Base-by-base conservation (phyloP, 2,113 vertebrate species). In the Ictidomys tridecemlineatus region DNA sequence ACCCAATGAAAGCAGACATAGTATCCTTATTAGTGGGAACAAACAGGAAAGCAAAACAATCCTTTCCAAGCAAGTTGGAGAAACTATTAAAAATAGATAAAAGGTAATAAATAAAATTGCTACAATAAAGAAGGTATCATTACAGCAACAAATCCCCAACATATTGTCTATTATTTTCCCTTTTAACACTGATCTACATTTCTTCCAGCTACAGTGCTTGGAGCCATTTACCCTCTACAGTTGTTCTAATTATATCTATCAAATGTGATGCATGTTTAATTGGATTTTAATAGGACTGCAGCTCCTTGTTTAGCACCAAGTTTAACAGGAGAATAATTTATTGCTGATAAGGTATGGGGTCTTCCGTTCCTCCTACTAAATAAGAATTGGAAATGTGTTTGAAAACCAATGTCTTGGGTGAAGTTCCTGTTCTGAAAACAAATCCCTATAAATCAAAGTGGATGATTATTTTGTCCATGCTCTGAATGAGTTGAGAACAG, bases 241-340 rank as follows among this genome's bases (percentile, higher is more conserved):
- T 89, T 97, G 37, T 98, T 98, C 77, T 98, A 97, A 98, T 98
- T 98, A 96, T 97, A 96, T 92, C 92, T 72, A 96, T 96, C 94
- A 98, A 98, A 98, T 95, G 4, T 97, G 97, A 96, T 98, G 32
- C 77, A 97, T 95, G 67, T 96, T 98, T 98, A 97, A 97, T 96
- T 97, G 78, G 78, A 97, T 97, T 98, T 98, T 98, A 98, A 98
- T 96, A 98, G 51, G 45, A 97, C 65, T 12, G 58, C 95, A 98
- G 87, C 37, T 96, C 65, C 72, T 98, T 98, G 77, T 98, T 97
- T 97, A 98, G 56, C 30, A 95, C 53, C 28, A 95, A 97, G 70
- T 97, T 98, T 97, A 98, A 97, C 39, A 79, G 63, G 39, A 97
- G 8, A 87, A 30, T 97, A 97, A 98, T 98, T 98, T 98, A 97